Base-by-base conservation (phyloP, 2,797 vertebrate genomes). In the Eulemur albifrons region DNA sequence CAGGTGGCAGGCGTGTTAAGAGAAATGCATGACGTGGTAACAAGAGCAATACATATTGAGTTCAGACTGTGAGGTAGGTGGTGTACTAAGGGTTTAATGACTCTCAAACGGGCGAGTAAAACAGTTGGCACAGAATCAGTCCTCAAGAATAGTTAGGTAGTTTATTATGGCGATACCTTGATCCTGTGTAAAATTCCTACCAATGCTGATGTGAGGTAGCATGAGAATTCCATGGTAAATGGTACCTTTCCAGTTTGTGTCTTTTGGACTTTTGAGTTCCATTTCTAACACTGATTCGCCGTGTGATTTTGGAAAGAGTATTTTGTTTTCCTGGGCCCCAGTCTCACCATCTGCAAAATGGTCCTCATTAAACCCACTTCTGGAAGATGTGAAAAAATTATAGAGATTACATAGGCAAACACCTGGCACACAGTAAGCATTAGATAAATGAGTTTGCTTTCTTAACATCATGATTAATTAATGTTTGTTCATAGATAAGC, bases 151-250 rank as follows among this genome's bases (percentile, higher is more conserved):
- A 43, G n/a, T 5, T 70, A 10, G 30, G 17, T 5, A 17, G 17
- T 35, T 85, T 69, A 18, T 35, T 12, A 40, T 32, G 1, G 3
- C 3, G 30, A n/a, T 30, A 32, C 14, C 2, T 57, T 79, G 57
- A 18, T 17, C 13, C 11, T 38, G 0, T 2, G 50, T 70, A 45
- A 57, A 18, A 40, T 40, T 84, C 50, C 76, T 91, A 50, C 23
- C 0, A 0, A 7, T 52, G 5, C 7, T 3, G 1, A 13, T 0
- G 0, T 21, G 38, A 17, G 7, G 15, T 1, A 4, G 7, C 6
- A 11, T 25, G 48, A 25, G 40, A 25, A 13, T 21, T 25, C 5
- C 30, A 40, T 1, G 11, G 32, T 13, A 10, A 69, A 15, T 15
- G 15, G 30, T 45, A 35, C 57, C 25, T 43, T 59, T 35, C 8